A percentile compares a stretch with the other conserved stretches of the same genome.
Evolutionary conservation across 2,797 vertebrate species (phyloP).

Genomic region (Arctocebus calabarensis): DNA sequence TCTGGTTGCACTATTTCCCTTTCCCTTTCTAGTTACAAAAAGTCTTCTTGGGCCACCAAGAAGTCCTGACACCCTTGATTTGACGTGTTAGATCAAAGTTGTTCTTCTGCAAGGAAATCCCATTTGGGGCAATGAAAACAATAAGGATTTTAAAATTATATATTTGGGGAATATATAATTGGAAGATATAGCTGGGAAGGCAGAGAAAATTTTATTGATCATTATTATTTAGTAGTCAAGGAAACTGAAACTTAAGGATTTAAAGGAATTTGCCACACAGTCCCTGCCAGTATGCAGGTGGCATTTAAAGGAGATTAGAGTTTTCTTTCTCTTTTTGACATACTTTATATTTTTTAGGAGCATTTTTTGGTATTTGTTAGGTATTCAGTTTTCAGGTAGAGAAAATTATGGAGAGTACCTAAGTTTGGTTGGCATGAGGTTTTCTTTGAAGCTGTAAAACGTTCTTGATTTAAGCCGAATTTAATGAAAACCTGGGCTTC

Average conservation of each 20-base stretch:
- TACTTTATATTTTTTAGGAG: not conserved
- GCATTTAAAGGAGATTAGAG: not conserved
- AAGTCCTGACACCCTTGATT: not conserved
- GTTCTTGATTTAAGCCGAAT: not conserved
- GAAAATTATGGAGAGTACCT: not conserved
- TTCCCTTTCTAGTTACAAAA: not conserved
- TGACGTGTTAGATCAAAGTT: not conserved
- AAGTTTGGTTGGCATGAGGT: not conserved
- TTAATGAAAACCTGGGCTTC: not conserved
- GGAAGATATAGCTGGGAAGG: not conserved
- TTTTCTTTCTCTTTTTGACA: not conserved
- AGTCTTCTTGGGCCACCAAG: not conserved
- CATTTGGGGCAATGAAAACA: constrained; percentile 1
- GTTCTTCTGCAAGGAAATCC: not conserved
- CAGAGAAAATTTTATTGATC: not conserved
- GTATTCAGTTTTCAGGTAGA: not conserved
- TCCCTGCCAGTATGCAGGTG: not conserved
- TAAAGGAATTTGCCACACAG: not conserved
- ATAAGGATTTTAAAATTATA: not conserved
- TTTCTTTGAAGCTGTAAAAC: constrained; percentile 21
- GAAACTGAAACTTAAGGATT: not conserved
- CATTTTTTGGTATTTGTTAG: not conserved
- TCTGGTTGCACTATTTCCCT: not conserved
- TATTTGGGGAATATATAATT: not conserved
- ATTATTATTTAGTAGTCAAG: not conserved